phyloP scores from a whole-genome alignment of 1,140 invertebrate genomes.

The Drosophila teissieri region DNA sequence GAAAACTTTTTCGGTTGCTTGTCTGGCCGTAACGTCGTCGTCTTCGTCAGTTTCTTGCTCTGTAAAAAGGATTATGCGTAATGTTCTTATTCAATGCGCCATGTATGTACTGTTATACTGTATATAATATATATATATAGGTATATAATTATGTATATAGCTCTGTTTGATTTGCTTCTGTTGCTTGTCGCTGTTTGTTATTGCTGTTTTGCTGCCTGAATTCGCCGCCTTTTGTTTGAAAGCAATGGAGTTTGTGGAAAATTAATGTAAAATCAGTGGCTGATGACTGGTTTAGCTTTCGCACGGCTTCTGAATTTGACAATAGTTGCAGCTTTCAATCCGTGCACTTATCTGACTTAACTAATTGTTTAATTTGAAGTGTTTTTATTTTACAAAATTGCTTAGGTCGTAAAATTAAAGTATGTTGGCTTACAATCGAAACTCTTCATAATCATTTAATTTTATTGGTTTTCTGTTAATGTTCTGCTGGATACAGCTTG shows the following conservation, averaged over 20 bases:
- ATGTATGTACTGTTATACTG: slow-evolving; percentile 64
- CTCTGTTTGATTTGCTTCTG: slow-evolving; percentile 82
- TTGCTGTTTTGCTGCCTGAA: slow-evolving; percentile 24
- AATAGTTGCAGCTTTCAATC: slow-evolving; percentile 49
- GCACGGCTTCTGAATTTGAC: slow-evolving; percentile 29
- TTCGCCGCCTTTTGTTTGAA: slow-evolving; percentile 8
- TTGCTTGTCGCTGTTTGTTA: slow-evolving; percentile 64
- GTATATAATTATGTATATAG: slow-evolving; percentile 79
- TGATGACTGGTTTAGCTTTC: slow-evolving; percentile 3
- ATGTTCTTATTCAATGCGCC: slow-evolving; percentile 55
- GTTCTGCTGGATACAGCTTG: slow-evolving; percentile 31
- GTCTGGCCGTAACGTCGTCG: slow-evolving; percentile 31
- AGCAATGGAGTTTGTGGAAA: slow-evolving; percentile 1
- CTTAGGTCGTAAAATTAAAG: slow-evolving; percentile 75
- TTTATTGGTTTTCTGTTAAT: slow-evolving; percentile 50
- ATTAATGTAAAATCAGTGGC: slow-evolving; percentile 11
- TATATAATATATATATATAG: slow-evolving; percentile 70
- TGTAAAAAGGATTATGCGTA: slow-evolving; percentile 75
- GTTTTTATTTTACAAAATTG: slow-evolving; percentile 82
- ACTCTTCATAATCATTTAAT: slow-evolving; percentile 73
- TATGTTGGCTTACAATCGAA: slow-evolving; percentile 79
- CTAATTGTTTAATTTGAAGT: slow-evolving; percentile 68
- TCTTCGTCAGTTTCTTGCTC: slow-evolving; percentile 44
- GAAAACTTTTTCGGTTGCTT: slow-evolving; percentile 79
- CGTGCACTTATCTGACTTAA: slow-evolving; percentile 52